Evolutionary conservation across 2,113 vertebrate species (phyloP).

Genomic region (Albula goreensis): DNA sequence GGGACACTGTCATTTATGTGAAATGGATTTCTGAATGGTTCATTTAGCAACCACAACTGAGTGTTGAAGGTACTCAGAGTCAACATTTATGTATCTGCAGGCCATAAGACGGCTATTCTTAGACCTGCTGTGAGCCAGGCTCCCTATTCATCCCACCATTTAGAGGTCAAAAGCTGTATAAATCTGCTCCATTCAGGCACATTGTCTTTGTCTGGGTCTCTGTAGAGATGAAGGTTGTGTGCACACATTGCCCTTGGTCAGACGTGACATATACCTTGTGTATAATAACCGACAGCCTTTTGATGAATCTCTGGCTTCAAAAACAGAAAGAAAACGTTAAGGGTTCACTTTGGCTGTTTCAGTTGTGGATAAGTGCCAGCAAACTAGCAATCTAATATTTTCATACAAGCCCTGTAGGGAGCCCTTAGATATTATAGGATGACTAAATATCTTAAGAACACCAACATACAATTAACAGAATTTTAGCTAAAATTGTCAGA

Average conservation of each 20-base stretch:
- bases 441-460: no score
- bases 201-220: neutral
- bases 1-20: neutral
- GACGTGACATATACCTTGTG: constrained; percentile 28
- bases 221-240: constrained; percentile 7
- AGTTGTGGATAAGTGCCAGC: no score
- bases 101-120: neutral
- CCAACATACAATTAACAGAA: no score
- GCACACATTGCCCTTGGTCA: constrained; percentile 26
- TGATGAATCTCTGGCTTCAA: no score
- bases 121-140: neutral
- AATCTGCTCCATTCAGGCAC: neutral
- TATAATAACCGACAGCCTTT: neutral
- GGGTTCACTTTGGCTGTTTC: no score
- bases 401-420: no score
- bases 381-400: no score
- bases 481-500: no score
- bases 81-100: neutral
- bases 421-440: no score
- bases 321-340: no score
- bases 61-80: neutral
- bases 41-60: constrained; percentile 14
- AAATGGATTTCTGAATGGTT: constrained; percentile 2
- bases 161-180: no score
- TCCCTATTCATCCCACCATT: no score